phyloP scores from a whole-genome alignment of 2,797 vertebrate genomes.

The Lemur catta region DNA sequence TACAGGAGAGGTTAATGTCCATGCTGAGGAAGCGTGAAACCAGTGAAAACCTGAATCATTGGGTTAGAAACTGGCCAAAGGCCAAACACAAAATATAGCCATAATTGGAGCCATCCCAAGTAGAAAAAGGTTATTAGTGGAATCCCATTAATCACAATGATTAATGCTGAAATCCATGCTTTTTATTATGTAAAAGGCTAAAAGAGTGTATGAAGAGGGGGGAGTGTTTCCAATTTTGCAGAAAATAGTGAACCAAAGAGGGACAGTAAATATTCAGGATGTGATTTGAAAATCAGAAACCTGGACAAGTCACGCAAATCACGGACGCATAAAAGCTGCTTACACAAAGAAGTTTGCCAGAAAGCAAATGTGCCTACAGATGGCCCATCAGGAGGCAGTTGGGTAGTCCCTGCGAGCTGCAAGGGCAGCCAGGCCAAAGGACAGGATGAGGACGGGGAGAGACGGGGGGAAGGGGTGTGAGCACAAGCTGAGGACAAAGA shows the following conservation, averaged over 20 bases:
- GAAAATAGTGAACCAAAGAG: constrained; percentile 50
- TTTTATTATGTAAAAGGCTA: constrained; percentile 67
- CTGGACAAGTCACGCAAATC: constrained; percentile 12
- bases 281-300: constrained; percentile 53
- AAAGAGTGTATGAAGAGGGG: constrained; percentile 21
- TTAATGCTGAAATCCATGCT: constrained; percentile 61
- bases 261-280: constrained; percentile 59
- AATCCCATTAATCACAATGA: constrained; percentile 71
- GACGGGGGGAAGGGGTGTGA: neutral
- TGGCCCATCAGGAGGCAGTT: constrained; percentile 50
- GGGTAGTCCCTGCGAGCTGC: neutral
- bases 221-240: constrained; percentile 39
- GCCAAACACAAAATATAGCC: constrained; percentile 71
- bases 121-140: constrained; percentile 70
- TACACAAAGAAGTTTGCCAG: constrained; percentile 47
- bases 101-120: constrained; percentile 69
- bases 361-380: constrained; percentile 52
- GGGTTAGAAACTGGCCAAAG: constrained; percentile 62
- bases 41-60: neutral
- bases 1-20: constrained; percentile 53
- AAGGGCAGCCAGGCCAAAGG: constrained; percentile 53
- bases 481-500: neutral
- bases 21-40: constrained; percentile 12
- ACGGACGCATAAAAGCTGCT: constrained; percentile 15
- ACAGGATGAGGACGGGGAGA: neutral